Evolutionary conservation across 2,888 invertebrate species (phyloP), one percentile per base, ranked within the genome.

Genomic region (Tipula unca): DNA sequence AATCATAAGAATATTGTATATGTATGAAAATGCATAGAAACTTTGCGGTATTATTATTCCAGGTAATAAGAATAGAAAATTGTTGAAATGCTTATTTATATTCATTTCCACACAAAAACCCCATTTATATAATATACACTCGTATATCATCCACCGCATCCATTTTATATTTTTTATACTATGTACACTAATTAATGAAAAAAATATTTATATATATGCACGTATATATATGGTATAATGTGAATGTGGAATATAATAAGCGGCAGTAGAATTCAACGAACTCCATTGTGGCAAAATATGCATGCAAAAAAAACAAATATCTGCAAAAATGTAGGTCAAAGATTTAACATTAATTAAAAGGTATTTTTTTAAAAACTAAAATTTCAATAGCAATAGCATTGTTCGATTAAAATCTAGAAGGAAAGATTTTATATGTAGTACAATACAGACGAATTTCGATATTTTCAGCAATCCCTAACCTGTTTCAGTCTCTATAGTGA

Each of bases 31-130:
- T 69, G 69, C 25, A 69, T 69, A 69, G 69, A 69, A 69, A 69
- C 20, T 25, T 6, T 10, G 2, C 13, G 13, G 6, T 13, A 39
- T 39, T 48, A 48, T 17, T 48, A 25, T 69, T 69, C 25, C 69
- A 69, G 69, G 69, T 69, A 69, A 69, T 69, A 69, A 69, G 69
- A 69, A 69, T 69, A 25, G 69, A 69, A 69, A 69, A 69, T 69
- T 69, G 69, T 69, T 69, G 69, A 69, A 69, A 69, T 69, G 69
- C 25, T 69, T 69, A 69, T 69, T 69, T 69, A 69, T 69, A 69
- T 69, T 69, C 69, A 69, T 69, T 69, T 69, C 69, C 69, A 69
- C 25, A 69, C 8, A 69, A 69, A 48, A 69, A 25, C 69, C 25
- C 69, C 25, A 69, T 69, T 69, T 25, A 69, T 69, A 69, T 25